Conservation (phyloP, 2,113 vertebrate genomes). For the Tenebrosternarchus preto region DNA sequence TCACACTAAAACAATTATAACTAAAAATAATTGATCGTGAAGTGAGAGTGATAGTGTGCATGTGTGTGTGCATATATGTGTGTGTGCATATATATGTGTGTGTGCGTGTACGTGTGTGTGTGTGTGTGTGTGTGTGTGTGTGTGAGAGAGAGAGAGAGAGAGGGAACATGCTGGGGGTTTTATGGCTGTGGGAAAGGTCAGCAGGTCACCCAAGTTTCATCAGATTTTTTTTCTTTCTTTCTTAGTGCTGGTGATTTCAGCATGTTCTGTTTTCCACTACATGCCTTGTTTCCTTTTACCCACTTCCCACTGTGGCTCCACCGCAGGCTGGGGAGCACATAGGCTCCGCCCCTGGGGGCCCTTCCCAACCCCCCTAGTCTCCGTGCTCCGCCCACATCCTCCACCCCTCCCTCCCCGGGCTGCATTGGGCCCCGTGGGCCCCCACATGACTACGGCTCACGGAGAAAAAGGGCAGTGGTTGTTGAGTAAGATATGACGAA, state of each 20-base stretch:
- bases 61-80: too few relatives aligned
- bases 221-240: slow-evolving; percentile 52
- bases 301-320: slow-evolving; percentile 57
- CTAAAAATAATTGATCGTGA: too few relatives aligned
- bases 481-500: slow-evolving; percentile 59
- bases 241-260: slow-evolving; percentile 44
- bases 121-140: slow-evolving; percentile 31
- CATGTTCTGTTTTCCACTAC: slow-evolving; percentile 43
- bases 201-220: slow-evolving; percentile 58
- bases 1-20: neutral
- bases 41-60: too few relatives aligned
- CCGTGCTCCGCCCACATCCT: too few relatives aligned
- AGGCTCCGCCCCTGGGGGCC: slow-evolving; percentile 17
- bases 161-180: slow-evolving; percentile 51
- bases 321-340: slow-evolving; percentile 49
- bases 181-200: slow-evolving; percentile 64
- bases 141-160: slow-evolving; percentile 24
- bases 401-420: too few relatives aligned
- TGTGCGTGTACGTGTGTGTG: neutral
- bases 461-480: slow-evolving; percentile 23
- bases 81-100: neutral
- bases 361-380: too few relatives aligned
- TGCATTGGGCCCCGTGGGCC: slow-evolving; percentile 4
- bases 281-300: slow-evolving; percentile 58
- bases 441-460: neutral